Percentiles rank a stretch among this genome's conserved stretches.
Evolutionary conservation across 1,140 invertebrate species (phyloP).

Genomic region (Phymorhynchus buccinoides): DNA sequence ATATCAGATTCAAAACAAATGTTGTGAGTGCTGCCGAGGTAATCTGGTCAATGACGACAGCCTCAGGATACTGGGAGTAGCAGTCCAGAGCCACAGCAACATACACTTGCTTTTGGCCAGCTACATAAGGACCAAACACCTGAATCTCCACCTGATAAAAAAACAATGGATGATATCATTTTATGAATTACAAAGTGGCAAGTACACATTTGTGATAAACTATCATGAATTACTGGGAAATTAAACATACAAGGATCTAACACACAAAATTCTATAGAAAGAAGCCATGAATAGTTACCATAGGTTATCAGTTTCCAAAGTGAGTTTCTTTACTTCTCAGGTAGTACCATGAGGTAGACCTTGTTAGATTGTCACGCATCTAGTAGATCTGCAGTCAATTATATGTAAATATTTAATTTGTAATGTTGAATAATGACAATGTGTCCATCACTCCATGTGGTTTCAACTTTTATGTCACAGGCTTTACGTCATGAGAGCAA

Average conservation of each 20-base stretch:
- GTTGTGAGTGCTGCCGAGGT: constrained; percentile 48
- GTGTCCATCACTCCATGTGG: no score
- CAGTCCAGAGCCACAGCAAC: constrained; percentile 54
- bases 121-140: constrained; percentile 52
- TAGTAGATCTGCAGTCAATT: no score
- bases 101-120: constrained; percentile 43
- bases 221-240: not conserved
- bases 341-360: no score
- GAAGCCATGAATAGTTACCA: no score
- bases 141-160: constrained; percentile 54
- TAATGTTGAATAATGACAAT: no score
- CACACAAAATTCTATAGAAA: no score
- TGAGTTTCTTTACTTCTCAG: no score
- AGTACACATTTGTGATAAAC: not conserved
- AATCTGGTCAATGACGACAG: constrained; percentile 45
- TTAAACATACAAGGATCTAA: not conserved
- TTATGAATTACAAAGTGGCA: not conserved
- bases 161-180: not conserved
- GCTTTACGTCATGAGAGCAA: no score
- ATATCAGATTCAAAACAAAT: constrained; percentile 53
- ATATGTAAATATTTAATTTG: no score
- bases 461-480: no score
- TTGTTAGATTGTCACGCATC: no score
- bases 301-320: no score
- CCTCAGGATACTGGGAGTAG: constrained; percentile 57